Base-by-base conservation (phyloP, 2,113 vertebrate species). In the Myotis lucifugus region DNA sequence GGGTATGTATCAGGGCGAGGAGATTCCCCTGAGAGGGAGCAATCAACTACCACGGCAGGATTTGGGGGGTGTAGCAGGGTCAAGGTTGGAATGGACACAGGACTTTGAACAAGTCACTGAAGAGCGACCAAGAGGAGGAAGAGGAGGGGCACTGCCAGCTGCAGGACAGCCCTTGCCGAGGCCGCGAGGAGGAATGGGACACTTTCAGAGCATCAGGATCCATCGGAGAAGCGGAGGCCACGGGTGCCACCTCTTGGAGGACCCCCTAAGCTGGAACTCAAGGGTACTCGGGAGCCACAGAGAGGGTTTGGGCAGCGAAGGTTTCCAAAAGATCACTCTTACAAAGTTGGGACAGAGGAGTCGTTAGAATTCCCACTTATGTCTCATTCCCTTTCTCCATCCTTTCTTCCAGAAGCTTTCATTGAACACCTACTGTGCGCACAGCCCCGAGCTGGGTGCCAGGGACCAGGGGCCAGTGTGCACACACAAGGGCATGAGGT, bases 401-500 rank as follows among this genome's bases (percentile, higher is more conserved):
- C 50, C 21, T 61, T 59, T 48, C 61, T 64, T 59, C 64, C 76
- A 42, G 14, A 82, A 54, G 40, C 34, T 32, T 82, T 73, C 2
- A 40, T 0, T 70, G n/a, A 96, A 48, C 3, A 15, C 79, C 42
- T 27, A 37, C 73, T 70, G 34, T 88, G 72, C n/a, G 29, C 50
- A 66, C 6, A 72, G 78, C 19, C 59, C 8, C 46, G 2, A 0
- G 9, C 59, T 40, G 42, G 15, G 37, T 15, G 37, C 27, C 46
- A 3, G 13, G 37, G 90, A 29, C 32, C 54, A 10, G 46, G 18
- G 19, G 3, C 46, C 59, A 40, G 29, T 13, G 7, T 8, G 3
- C 25, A 1, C 15, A 5, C 27, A 14, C 0, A 0, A 12, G 14
- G 3, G 6, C 42, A 0, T 4, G n/a, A 34, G 1, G 2, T 19